A percentile compares a stretch with the other conserved stretches of the same genome.
Evolutionary conservation across 2,888 invertebrate genomes (phyloP).

Genomic region (Eilema sororculum): DNA sequence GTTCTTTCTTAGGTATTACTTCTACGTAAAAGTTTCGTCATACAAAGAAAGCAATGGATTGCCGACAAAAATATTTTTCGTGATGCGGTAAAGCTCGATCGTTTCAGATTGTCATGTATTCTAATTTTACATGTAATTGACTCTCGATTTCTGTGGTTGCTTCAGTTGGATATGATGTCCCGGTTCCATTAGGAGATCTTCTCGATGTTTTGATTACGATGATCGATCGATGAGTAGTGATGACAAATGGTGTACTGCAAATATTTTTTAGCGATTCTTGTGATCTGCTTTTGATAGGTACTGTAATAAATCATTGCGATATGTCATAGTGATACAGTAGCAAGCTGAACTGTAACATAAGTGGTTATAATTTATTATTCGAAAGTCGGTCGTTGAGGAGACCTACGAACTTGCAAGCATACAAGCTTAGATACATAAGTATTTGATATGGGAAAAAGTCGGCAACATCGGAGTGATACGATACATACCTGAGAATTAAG

Average conservation of each 20-base stretch:
- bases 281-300: not conserved
- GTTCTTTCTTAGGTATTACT: not conserved
- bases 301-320: not conserved
- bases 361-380: not conserved
- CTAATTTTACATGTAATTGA: conserved; percentile 53
- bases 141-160: conserved; percentile 48
- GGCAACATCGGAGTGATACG: too few relatives aligned
- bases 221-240: conserved; percentile 8
- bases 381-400: not conserved
- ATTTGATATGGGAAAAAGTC: too few relatives aligned
- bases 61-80: conserved; percentile 17
- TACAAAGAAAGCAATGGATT: conserved; percentile 30
- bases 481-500: too few relatives aligned
- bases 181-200: conserved; percentile 27
- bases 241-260: not conserved
- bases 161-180: conserved; percentile 38
- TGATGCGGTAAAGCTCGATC: conserved; percentile 24
- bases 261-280: not conserved
- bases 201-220: conserved; percentile 26
- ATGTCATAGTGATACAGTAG: not conserved
- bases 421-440: too few relatives aligned
- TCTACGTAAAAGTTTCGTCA: conserved; percentile 3
- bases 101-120: conserved; percentile 39
- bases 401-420: too few relatives aligned
- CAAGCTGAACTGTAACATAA: not conserved